Evolutionary conservation across 2,888 invertebrate genomes (phyloP).

Genomic region (Drosophila suboccidentalis): DNA sequence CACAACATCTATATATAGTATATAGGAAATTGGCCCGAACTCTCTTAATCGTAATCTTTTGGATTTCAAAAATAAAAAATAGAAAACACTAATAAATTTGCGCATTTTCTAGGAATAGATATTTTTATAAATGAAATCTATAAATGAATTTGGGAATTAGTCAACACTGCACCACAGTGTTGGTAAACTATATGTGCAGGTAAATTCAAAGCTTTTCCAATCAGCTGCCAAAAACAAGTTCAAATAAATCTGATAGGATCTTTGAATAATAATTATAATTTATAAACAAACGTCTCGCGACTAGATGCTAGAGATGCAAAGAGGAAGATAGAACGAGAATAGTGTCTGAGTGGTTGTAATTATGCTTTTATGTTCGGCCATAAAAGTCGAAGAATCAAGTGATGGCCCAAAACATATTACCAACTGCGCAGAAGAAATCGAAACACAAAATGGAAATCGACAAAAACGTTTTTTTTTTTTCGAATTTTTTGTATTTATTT

Average conservation of each 20-base stretch:
- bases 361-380: constrained; percentile 39
- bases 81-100: neutral
- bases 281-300: neutral
- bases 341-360: constrained; percentile 40
- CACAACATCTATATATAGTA: constrained; percentile 11
- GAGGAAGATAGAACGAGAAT: neutral
- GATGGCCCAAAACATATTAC: constrained; percentile 17
- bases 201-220: neutral
- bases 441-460: constrained; percentile 24
- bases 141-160: neutral
- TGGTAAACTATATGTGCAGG: neutral
- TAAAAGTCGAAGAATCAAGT: constrained; percentile 30
- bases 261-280: neutral
- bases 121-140: constrained; percentile 2
- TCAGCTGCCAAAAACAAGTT: neutral
- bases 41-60: constrained; percentile 2
- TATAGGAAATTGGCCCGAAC: constrained; percentile 9
- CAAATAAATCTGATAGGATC: neutral
- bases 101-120: neutral
- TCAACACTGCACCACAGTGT: constrained; percentile 3
- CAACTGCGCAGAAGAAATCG: constrained; percentile 66
- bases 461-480: constrained; percentile 6
- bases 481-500: neutral
- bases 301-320: neutral
- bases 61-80: neutral